A percentile compares a stretch with the other conserved stretches of the same genome.
Evolutionary conservation across 2,797 vertebrate species (phyloP).

Genomic region (Notamacropus eugenii): DNA sequence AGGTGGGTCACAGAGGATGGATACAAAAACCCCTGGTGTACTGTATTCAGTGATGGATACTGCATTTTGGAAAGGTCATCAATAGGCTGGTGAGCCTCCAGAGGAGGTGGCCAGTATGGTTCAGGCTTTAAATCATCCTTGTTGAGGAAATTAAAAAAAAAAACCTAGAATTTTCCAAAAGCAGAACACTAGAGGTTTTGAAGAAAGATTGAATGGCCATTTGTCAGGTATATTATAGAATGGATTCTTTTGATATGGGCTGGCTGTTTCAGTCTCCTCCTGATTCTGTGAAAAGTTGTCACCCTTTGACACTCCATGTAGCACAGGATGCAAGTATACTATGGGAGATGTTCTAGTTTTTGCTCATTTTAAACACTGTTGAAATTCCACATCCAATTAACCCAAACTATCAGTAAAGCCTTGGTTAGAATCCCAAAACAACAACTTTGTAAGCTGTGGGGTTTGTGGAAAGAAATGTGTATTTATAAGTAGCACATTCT

Average conservation of each 20-base stretch:
- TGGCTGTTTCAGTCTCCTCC: not conserved
- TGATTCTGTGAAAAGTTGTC: not conserved
- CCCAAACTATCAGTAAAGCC: not conserved
- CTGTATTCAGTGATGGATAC: not conserved
- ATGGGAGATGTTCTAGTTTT: not conserved
- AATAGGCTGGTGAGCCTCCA: not conserved
- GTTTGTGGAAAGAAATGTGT: constrained; percentile 28
- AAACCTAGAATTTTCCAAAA: not conserved
- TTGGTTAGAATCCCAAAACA: not conserved
- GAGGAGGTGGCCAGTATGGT: not conserved
- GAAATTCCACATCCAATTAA: not conserved
- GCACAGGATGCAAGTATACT: not conserved
- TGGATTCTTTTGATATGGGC: not conserved
- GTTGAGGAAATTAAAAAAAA: not conserved
- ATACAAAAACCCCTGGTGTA: not conserved
- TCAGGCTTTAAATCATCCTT: not conserved
- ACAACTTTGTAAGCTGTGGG: not conserved
- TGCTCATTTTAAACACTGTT: not conserved
- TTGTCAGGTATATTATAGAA: not conserved
- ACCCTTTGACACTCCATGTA: not conserved
- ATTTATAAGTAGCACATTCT: constrained; percentile 43
- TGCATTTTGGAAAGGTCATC: not conserved
- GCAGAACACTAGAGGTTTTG: not conserved
- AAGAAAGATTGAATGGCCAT: not conserved
- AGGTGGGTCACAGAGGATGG: not conserved